phyloP scores from a whole-genome alignment of 2,113 vertebrate species.

The Pagrus major region DNA sequence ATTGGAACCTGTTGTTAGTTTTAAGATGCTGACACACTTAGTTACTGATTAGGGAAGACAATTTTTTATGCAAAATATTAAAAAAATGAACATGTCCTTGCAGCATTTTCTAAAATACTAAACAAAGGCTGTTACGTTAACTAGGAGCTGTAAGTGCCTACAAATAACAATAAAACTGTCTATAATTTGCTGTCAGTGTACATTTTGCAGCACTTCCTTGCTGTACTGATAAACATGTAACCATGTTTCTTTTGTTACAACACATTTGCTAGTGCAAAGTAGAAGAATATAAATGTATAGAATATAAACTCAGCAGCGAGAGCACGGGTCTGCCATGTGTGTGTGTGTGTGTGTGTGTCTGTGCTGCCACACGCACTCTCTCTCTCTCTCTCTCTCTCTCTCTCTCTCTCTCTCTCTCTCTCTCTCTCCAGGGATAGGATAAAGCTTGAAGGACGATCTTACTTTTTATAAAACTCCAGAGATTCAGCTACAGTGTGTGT shows the following conservation, averaged over 20 bases:
- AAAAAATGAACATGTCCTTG: not conserved
- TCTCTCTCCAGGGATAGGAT: conserved; percentile 3
- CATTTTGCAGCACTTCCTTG: not conserved
- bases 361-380: not conserved
- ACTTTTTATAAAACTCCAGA: conserved; percentile 47
- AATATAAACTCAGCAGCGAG: not conserved
- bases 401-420: not conserved
- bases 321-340: not conserved
- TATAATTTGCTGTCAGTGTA: no score
- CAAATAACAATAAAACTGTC: not conserved
- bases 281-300: not conserved
- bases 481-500: conserved; percentile 4
- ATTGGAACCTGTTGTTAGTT: not conserved
- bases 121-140: no score
- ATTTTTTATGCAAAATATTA: not conserved
- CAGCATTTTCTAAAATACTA: no score
- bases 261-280: not conserved
- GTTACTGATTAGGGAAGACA: not conserved
- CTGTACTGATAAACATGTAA: not conserved
- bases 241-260: not conserved
- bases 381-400: not conserved
- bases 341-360: not conserved
- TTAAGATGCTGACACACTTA: not conserved
- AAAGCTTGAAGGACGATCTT: conserved; percentile 54
- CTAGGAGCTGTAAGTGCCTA: not conserved